A percentile compares a stretch with the other conserved stretches of the same genome.
Evolutionary conservation across 2,888 invertebrate species (phyloP).

Genomic region (Tachina lurida): DNA sequence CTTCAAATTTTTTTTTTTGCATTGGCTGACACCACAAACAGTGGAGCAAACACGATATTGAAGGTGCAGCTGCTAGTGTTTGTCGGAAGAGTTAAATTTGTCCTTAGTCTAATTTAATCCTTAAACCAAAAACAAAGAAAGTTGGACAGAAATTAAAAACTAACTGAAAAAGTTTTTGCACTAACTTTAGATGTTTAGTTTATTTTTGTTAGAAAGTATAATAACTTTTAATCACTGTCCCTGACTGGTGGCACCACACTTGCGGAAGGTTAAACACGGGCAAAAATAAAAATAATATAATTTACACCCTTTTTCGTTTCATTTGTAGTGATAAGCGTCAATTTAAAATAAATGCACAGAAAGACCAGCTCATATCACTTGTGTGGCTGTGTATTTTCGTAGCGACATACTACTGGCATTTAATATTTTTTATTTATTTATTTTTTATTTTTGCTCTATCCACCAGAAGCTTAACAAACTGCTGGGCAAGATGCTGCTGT

Average conservation of each 20-base stretch:
- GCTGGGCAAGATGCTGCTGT: conserved; percentile 31
- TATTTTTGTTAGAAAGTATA: background rate
- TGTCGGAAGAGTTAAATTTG: too few relatives aligned
- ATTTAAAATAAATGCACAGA: conserved; percentile 54
- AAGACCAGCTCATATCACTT: conserved; percentile 57
- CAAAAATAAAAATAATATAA: background rate
- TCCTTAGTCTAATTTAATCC: too few relatives aligned
- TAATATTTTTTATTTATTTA: background rate
- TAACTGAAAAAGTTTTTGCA: background rate
- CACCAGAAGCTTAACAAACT: conserved; percentile 11
- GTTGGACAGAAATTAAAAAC: too few relatives aligned
- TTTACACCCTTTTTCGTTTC: conserved; percentile 53
- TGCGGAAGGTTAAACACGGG: conserved; percentile 37
- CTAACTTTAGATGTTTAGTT: background rate
- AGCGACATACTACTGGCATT: background rate
- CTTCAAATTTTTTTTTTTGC: too few relatives aligned
- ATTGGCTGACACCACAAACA: too few relatives aligned
- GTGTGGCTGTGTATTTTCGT: conserved; percentile 17
- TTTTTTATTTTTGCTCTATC: conserved; percentile 7
- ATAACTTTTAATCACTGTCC: background rate
- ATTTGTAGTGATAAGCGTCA: conserved; percentile 59
- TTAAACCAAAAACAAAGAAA: too few relatives aligned
- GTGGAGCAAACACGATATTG: too few relatives aligned
- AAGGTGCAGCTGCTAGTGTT: too few relatives aligned
- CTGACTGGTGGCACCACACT: conserved; percentile 13